Base-by-base conservation (phyloP, 2,113 vertebrate genomes). In the Nicator chloris region DNA sequence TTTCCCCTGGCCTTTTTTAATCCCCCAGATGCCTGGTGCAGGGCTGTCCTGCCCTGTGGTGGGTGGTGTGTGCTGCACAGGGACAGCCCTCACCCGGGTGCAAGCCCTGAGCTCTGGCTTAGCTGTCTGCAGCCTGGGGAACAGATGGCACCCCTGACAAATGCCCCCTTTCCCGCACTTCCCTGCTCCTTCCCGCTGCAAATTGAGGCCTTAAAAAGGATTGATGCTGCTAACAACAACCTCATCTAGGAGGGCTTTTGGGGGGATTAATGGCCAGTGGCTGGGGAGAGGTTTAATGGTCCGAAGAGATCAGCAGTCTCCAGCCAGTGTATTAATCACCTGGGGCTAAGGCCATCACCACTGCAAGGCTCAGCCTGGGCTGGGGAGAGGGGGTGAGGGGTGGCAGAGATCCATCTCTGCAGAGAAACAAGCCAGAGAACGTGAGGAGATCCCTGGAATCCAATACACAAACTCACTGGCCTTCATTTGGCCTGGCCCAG, bases 281-380 rank as follows among this genome's bases (percentile, higher is more conserved):
- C 47, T 77, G 64, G 60, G 88, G 93, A 81, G 88, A 63, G 85
- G 90, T 94, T 96, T 96, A 97, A 96, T 90, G 86, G 92, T 61
- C 93, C 92, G 75, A 80, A 88, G 94, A 83, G 92, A 94, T 96
- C 92, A 88, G 85, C 93, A 94, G 76, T 60, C 88, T 75, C 49
- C 79, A 94, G 69, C 44, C 92, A 93, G 82, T 96, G 95, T 93
- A 94, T 95, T 90, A 94, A 96, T 96, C 94, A 92, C 56, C 53
- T 61, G 59, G 59, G 35, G 59, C 35, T 96, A 68, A 92, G 47
- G 60, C 85, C 20, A 70, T 92, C 78, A 63, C 37, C 82, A 47
- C 51, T 73, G 80, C 90, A 72, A 10, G 4, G 71, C 64, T 96
- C 76, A 60, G 49, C 40, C 13, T 54, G 24, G 24, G 12, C 47